Evolutionary conservation across 2,888 invertebrate genomes (phyloP).

Genomic region (Mellilla xanthometata): DNA sequence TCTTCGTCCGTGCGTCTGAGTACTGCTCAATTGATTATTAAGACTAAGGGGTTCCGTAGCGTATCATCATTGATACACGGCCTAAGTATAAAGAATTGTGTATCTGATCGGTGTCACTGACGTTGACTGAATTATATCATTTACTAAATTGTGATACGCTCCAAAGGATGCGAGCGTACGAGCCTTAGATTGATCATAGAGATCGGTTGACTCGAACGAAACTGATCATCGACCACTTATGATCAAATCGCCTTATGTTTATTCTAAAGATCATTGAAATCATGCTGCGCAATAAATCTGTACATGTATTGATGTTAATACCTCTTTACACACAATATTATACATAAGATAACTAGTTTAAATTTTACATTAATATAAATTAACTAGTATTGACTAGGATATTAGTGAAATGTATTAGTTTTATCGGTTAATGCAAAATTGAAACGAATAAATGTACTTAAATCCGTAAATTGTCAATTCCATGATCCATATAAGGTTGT

Average conservation of each 20-base stretch:
- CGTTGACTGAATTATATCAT: slow-evolving; percentile 45
- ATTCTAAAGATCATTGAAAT: slow-evolving; percentile 32
- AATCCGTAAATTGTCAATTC: slow-evolving; percentile 34
- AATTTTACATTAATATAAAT: slow-evolving; percentile 34
- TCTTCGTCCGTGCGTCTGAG: slow-evolving; percentile 75
- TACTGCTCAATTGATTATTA: slow-evolving; percentile 76
- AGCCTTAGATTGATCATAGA: slow-evolving; percentile 32
- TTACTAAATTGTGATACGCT: slow-evolving; percentile 42
- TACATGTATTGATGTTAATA: slow-evolving; percentile 26
- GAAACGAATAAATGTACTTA: slow-evolving; percentile 29
- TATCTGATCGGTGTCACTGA: slow-evolving; percentile 39
- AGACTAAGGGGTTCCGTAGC: slow-evolving; percentile 60
- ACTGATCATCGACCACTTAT: slow-evolving; percentile 23
- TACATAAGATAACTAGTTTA: slow-evolving; percentile 33
- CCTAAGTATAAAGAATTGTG: slow-evolving; percentile 53
- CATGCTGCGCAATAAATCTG: slow-evolving; percentile 35
- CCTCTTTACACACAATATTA: slow-evolving; percentile 36
- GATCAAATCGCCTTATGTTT: slow-evolving; percentile 35
- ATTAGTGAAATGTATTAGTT: slow-evolving; percentile 33
- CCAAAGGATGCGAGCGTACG: slow-evolving; percentile 24
- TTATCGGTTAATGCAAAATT: slow-evolving; percentile 30
- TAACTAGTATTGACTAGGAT: slow-evolving; percentile 32
- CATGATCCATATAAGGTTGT: slow-evolving; percentile 33
- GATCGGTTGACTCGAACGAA: slow-evolving; percentile 32
- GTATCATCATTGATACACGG: slow-evolving; percentile 62